Base-by-base conservation (phyloP, 2,113 vertebrate genomes). In the Thunnus thynnus region DNA sequence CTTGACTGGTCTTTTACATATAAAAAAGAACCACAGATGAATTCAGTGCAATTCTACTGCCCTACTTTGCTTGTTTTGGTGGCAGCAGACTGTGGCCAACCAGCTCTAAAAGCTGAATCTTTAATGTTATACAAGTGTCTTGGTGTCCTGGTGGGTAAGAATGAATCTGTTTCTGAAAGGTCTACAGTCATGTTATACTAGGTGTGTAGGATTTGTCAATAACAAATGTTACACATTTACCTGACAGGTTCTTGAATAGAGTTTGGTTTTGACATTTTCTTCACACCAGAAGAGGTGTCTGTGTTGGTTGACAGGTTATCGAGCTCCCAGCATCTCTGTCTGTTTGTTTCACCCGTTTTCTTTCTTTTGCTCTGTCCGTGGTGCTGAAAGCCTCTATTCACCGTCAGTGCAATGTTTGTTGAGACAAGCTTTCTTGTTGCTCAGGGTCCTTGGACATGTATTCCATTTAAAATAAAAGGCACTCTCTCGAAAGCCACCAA, bases 361-460 rank as follows among this genome's bases (percentile, higher is more conserved):
- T 72, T 7, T 51, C 46, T 52, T 22, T 78, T 5, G n/a, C 70
- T 54, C 89, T 90, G 86, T 89, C 87, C 78, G 16, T 78, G 84
- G 78, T 84, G 74, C 90, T 88, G 85, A 86, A 87, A 90, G 80
- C 62, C 57, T 61, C 72, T 64, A 60, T 68, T 76, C 72, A 60
- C 47, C 5, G 9, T 12, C 17, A 12, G 5, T 44, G 66, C 54
- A 63, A 27, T 11, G 55, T 65, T 14, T 66, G 12, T 4, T 17
- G 18, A 84, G 65, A 70, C 51, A 1, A 18, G 13, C 30, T 7
- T 57, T 83, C 60, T 66, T 13, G 17, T 41, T 41, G 36, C 36
- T 70, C 48, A 61, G 51, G 17, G 72, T 70, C 77, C 72, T 78
- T 77, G 58, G 48, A 72, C 41, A 60, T 74, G 8, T 13, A 30